Percentiles rank a stretch among this genome's conserved stretches.
These are phyloP conservation scores for Cyanoramphus novaezelandiae DNA, from an alignment of 2,113 vertebrate genomes.

Conservation along the genomic window DNA sequence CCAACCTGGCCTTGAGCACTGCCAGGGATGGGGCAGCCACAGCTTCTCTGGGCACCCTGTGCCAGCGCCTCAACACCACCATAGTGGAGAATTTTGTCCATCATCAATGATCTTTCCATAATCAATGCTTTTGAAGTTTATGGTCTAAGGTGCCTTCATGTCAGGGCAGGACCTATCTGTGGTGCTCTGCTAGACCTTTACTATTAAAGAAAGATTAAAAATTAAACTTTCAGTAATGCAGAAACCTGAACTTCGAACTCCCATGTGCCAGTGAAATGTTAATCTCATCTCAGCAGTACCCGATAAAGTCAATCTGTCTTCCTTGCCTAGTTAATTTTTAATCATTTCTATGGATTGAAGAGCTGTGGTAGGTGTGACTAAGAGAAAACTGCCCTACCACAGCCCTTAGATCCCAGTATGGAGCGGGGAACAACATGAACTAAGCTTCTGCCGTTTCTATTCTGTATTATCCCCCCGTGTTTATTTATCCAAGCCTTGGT, in stretches of 20 bases:
- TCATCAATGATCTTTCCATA: not conserved
- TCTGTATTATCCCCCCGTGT: not conserved
- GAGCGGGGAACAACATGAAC: not conserved
- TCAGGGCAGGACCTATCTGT: not conserved
- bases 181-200: not conserved
- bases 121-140: not conserved
- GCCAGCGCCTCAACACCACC: not conserved
- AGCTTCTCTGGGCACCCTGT: not conserved
- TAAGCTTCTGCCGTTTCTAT: not conserved
- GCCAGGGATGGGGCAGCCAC: not conserved
- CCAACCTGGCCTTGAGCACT: not conserved
- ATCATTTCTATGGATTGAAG: not conserved
- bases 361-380: not conserved
- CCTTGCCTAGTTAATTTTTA: slow-evolving; percentile 49
- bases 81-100: not conserved
- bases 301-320: slow-evolving; percentile 43
- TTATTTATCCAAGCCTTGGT: not conserved
- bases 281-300: not conserved
- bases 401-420: not conserved
- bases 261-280: not conserved
- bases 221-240: slow-evolving; percentile 29
- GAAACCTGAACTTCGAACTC: slow-evolving; percentile 32
- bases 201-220: slow-evolving; percentile 52
- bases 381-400: not conserved
- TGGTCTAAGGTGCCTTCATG: not conserved